Evolutionary conservation across 2,888 invertebrate species (phyloP).

Genomic region (Luperina testacea): DNA sequence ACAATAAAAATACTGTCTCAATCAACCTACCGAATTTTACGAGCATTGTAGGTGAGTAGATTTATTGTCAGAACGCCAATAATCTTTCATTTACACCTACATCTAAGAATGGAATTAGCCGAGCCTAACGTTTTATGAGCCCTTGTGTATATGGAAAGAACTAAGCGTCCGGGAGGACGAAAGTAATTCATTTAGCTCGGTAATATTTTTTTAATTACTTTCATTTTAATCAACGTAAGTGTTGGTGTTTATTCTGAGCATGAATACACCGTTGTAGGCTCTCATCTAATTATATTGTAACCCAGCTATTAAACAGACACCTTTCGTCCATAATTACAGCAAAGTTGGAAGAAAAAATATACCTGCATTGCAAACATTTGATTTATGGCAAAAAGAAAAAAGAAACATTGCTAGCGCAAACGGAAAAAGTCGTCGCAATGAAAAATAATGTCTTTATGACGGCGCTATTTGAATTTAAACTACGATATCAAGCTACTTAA

Average conservation of each 20-base stretch:
- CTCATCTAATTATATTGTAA: slow-evolving; percentile 30
- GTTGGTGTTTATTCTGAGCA: slow-evolving; percentile 31
- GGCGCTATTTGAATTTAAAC: slow-evolving; percentile 61
- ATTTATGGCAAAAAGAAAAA: slow-evolving; percentile 52
- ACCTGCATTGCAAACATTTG: slow-evolving; percentile 50
- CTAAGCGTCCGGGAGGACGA: slow-evolving; percentile 29
- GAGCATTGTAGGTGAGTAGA: slow-evolving; percentile 85
- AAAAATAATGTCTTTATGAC: slow-evolving; percentile 58
- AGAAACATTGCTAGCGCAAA: slow-evolving; percentile 60
- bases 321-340: slow-evolving; percentile 31
- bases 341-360: slow-evolving; percentile 31
- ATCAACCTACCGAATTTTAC: slow-evolving; percentile 88
- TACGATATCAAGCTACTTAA: slow-evolving; percentile 59
- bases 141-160: slow-evolving; percentile 40
- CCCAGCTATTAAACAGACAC: slow-evolving; percentile 39
- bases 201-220: slow-evolving; percentile 58
- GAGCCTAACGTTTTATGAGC: slow-evolving; percentile 62
- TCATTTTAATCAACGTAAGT: slow-evolving; percentile 60
- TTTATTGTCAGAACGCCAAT: slow-evolving; percentile 84
- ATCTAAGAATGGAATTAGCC: slow-evolving; percentile 71
- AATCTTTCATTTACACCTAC: slow-evolving; percentile 86
- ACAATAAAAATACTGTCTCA: slow-evolving; percentile 90
- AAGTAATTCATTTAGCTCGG: slow-evolving; percentile 56
- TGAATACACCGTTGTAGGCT: slow-evolving; percentile 5
- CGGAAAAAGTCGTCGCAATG: slow-evolving; percentile 63